Evolutionary conservation across 2,888 invertebrate genomes (phyloP).

Genomic region (Lordiphosa fenestrarum): DNA sequence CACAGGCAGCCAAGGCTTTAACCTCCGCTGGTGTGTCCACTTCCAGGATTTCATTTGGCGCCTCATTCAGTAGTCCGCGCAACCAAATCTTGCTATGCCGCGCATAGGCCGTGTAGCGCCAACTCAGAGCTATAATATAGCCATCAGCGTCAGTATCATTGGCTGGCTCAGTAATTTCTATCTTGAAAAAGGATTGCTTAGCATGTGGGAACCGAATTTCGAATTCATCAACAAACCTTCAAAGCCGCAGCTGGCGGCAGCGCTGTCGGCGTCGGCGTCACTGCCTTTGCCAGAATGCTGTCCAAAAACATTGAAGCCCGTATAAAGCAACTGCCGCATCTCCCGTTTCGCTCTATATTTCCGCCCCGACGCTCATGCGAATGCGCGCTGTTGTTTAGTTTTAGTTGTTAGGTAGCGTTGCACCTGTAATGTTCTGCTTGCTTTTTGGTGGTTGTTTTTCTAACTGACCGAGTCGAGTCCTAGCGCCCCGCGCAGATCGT

Average conservation of each 20-base stretch:
- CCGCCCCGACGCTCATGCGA: slow-evolving; percentile 16
- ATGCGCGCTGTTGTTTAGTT: slow-evolving; percentile 54
- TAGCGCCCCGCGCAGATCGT: slow-evolving; percentile 2
- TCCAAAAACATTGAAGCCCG: slow-evolving; percentile 79
- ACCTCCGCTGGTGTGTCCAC: slow-evolving; percentile 53
- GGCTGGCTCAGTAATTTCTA: slow-evolving; percentile 41
- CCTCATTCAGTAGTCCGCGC: slow-evolving; percentile 58
- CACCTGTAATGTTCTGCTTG: slow-evolving; percentile 57
- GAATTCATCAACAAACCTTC: slow-evolving; percentile 41
- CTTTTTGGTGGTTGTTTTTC: slow-evolving; percentile 46
- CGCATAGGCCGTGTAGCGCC: slow-evolving; percentile 74
- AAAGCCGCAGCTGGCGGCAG: slow-evolving; percentile 43
- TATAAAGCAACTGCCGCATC: slow-evolving; percentile 64
- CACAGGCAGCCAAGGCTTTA: slow-evolving; percentile 61
- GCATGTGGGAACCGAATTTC: slow-evolving; percentile 7
- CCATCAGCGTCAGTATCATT: slow-evolving; percentile 11
- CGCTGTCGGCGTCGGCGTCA: slow-evolving; percentile 21
- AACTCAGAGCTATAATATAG: slow-evolving; percentile 52
- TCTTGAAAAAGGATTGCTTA: slow-evolving; percentile 25
- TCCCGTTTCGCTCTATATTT: slow-evolving; percentile 51
- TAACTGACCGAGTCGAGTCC: slow-evolving; percentile 1
- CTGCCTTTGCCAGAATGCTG: slow-evolving; percentile 64
- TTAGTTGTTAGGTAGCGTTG: slow-evolving; percentile 55
- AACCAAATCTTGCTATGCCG: slow-evolving; percentile 42
- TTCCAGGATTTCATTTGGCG: slow-evolving; percentile 33